Percentiles rank a stretch among this genome's conserved stretches.
Evolutionary conservation across 2,888 invertebrate species (phyloP).

Genomic region (Bugula neritina): DNA sequence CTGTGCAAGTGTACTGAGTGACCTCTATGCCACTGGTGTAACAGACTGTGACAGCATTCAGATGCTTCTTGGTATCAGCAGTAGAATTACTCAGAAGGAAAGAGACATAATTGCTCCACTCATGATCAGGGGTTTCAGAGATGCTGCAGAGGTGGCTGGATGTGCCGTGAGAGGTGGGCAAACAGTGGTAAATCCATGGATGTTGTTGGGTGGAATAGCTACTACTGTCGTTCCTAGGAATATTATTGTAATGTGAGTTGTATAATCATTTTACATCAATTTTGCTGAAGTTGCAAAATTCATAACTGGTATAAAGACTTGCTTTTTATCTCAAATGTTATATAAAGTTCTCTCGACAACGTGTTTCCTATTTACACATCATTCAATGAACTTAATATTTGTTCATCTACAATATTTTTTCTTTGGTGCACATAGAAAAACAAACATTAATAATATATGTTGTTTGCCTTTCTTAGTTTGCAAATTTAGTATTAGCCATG

Average conservation of each 20-base stretch:
- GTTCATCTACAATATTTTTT: no score
- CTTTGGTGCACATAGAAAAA: no score
- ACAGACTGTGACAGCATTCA: conserved; percentile 83
- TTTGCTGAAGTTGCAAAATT: no score
- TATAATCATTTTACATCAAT: no score
- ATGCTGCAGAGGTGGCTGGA: conserved; percentile 63
- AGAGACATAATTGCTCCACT: conserved; percentile 76
- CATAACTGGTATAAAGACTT: no score
- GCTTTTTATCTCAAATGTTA: no score
- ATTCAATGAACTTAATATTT: no score
- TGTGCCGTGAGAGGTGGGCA: conserved; percentile 64
- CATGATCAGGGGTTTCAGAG: conserved; percentile 79
- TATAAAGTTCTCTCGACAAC: no score
- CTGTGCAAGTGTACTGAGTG: conserved; percentile 80
- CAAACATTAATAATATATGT: no score
- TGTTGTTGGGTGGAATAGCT: conserved; percentile 72
- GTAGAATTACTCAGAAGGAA: conserved; percentile 78
- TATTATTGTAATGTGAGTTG: conserved; percentile 67
- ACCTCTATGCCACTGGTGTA: conserved; percentile 83
- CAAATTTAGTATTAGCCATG: no score
- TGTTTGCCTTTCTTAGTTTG: no score
- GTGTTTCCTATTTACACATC: no score
- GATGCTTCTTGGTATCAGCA: conserved; percentile 78
- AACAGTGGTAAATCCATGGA: conserved; percentile 72
- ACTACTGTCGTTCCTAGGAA: conserved; percentile 74